Base-by-base conservation (phyloP, 2,113 vertebrate genomes). In the Syngnathus scovelli region DNA sequence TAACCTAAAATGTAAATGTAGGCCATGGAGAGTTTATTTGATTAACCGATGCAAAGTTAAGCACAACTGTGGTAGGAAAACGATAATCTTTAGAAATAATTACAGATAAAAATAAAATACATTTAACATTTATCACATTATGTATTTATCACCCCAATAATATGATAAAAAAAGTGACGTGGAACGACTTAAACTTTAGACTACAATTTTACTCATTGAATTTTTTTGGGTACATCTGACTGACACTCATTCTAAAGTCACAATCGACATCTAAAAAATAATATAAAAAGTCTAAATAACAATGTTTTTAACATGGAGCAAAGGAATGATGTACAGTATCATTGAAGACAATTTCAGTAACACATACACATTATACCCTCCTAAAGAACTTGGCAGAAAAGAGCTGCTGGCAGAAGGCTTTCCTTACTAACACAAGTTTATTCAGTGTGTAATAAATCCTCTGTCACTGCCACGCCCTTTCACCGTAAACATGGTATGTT, bases 351-450 rank as follows among this genome's bases (percentile, higher is more conserved):
- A 78, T 81, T 75, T 85, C 70, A 74, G 27, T 70, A 23, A 71
- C 71, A 74, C 71, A 83, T 65, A 72, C 67, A 76, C 59, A 75
- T 78, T 69, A 72, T 77, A 68, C 68, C 76, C 72, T 60, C 56
- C 66, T 71, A n/a, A 65, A 73, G 59, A 82, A 61, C 48, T 67
- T 51, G 84, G 89, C 75, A 86, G 86, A 90, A 87, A 61, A 89
- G 84, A 85, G 87, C 82, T 75, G 74, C 84, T 79, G 90, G 92
- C 92, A 89, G 90, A 84, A 86, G 90, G 65, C 79, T 37, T 67
- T 49, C 61, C 21, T 79, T 67, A 72, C 77, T 77, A 82, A 85
- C 73, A 66, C 61, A 77, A 86, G 76, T 84, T 84, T 79, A 78
- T 83, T 88, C 82, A 67, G 69, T 72, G 55, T 69, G 84, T 83